Percentiles rank a stretch among this genome's conserved stretches.
phyloP scores from a whole-genome alignment of 2,113 vertebrate species.

The Leucosticte australis region DNA sequence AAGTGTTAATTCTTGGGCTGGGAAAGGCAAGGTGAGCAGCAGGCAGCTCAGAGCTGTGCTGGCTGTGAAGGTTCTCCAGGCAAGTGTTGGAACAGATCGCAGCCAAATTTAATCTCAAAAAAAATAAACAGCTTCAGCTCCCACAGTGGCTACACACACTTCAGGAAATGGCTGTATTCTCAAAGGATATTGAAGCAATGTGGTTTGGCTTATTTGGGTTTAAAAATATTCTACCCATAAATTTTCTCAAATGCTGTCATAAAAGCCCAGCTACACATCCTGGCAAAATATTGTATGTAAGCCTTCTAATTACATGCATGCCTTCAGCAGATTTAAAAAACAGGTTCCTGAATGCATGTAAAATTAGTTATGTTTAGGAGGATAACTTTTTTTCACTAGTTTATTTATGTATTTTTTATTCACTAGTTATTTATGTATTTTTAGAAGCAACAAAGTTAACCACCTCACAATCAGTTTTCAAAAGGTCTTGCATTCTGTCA shows the following conservation, averaged over 20 bases:
- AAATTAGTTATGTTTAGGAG: not conserved
- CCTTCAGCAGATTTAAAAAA: not conserved
- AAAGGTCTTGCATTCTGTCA: not conserved
- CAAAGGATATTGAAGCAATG: not conserved
- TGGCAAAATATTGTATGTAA: not conserved
- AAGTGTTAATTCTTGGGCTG: not conserved
- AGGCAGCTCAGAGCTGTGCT: not conserved
- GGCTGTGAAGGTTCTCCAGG: not conserved
- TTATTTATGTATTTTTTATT: not conserved
- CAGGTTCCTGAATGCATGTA: not conserved
- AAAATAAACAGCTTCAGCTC: conserved; percentile 52
- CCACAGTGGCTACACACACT: not conserved
- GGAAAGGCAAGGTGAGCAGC: not conserved
- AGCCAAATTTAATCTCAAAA: conserved; percentile 35
- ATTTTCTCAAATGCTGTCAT: not conserved
- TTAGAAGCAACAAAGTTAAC: not conserved
- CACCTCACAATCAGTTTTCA: not conserved
- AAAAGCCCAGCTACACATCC: not conserved
- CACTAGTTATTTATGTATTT: not conserved
- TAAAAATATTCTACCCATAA: conserved; percentile 2
- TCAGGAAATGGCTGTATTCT: conserved; percentile 36
- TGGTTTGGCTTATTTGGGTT: not conserved
- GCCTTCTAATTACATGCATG: not conserved
- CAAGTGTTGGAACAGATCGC: not conserved
- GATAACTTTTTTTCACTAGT: not conserved